Conservation (phyloP, 2,113 vertebrate species). For the Gymnobelideus leadbeateri region DNA sequence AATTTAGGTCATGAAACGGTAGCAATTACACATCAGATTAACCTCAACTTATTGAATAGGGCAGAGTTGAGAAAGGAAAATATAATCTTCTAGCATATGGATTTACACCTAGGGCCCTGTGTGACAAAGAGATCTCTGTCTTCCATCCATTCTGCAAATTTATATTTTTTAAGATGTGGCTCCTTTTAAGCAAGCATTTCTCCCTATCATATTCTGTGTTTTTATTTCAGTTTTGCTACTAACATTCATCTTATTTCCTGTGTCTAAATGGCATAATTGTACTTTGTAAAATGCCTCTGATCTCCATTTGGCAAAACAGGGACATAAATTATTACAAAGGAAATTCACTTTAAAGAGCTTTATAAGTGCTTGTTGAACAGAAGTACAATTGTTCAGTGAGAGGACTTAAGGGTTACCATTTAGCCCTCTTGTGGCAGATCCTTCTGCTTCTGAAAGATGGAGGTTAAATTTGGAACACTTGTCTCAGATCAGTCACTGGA, state of each 20-base stretch:
- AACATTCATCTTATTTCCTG: constrained; percentile 37
- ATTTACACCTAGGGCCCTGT: too few relatives aligned
- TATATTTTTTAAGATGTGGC: neutral
- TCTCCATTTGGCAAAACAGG: constrained; percentile 70
- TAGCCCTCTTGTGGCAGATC: constrained; percentile 62
- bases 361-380: constrained; percentile 65
- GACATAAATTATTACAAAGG: constrained; percentile 74
- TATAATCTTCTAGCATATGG: too few relatives aligned
- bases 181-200: constrained; percentile 28
- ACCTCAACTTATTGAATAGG: too few relatives aligned
- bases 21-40: too few relatives aligned
- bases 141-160: too few relatives aligned
- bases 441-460: constrained; percentile 56
- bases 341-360: constrained; percentile 69
- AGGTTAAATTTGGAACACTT: constrained; percentile 61
- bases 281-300: constrained; percentile 52
- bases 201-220: constrained; percentile 1
- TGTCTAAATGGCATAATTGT: constrained; percentile 62
- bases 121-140: too few relatives aligned
- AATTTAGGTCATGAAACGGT: too few relatives aligned
- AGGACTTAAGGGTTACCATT: constrained; percentile 56
- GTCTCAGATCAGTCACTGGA: constrained; percentile 36
- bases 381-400: constrained; percentile 66
- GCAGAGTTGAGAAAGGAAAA: too few relatives aligned
- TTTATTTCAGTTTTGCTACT: neutral